phyloP scores from a whole-genome alignment of 2,113 vertebrate genomes.

The Nettapus auritus region DNA sequence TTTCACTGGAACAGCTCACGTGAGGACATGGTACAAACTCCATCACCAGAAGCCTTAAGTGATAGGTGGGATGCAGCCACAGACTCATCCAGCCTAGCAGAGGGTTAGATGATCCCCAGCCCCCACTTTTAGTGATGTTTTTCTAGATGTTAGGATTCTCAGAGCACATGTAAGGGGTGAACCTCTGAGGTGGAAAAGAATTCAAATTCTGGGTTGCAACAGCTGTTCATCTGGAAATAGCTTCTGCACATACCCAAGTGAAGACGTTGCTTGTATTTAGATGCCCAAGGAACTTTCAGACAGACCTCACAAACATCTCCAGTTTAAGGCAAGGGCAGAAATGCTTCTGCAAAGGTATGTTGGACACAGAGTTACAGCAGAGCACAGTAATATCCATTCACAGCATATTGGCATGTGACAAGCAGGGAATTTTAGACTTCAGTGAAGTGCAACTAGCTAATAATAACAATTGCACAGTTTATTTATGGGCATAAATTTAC shows the following conservation, averaged over 20 bases:
- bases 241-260: not conserved
- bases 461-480: not conserved
- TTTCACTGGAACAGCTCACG: not conserved
- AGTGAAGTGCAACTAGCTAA: not conserved
- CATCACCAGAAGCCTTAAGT: not conserved
- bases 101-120: not conserved
- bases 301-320: not conserved
- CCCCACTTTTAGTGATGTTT: not conserved
- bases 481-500: slow-evolving; percentile 10
- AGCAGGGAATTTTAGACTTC: not conserved
- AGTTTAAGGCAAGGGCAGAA: not conserved
- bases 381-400: not conserved
- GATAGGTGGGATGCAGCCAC: not conserved
- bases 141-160: not conserved
- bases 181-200: not conserved
- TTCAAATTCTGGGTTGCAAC: not conserved
- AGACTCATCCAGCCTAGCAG: not conserved
- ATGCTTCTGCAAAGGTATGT: not conserved
- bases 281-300: not conserved
- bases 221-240: not conserved
- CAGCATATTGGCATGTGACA: not conserved
- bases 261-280: not conserved
- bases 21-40: not conserved
- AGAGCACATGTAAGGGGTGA: not conserved
- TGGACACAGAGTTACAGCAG: not conserved